A percentile compares a stretch with the other conserved stretches of the same genome.
These are phyloP conservation scores for Momotus momota DNA, from an alignment of 2,797 vertebrate genomes.

Conservation along the genomic window DNA sequence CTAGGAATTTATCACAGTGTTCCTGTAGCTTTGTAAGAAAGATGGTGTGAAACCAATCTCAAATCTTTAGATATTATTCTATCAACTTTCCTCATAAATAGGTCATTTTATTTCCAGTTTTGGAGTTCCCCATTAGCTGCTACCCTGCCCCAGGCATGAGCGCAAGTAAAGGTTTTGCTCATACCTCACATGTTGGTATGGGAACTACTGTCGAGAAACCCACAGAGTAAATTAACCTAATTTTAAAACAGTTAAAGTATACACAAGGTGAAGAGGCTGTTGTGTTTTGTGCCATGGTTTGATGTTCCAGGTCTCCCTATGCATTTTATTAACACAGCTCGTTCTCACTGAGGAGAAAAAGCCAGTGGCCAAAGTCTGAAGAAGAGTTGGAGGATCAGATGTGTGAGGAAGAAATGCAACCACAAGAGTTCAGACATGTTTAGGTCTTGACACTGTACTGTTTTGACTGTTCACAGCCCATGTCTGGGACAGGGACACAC, in stretches of 20 bases:
- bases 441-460: fast-evolving
- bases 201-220: not conserved
- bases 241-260: not conserved
- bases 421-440: not conserved
- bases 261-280: not conserved
- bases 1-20: not conserved
- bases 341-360: not conserved
- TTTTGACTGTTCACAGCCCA: fast-evolving
- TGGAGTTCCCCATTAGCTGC: slow-evolving; percentile 32
- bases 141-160: not conserved
- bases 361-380: not conserved
- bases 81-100: slow-evolving; percentile 4
- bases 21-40: not conserved
- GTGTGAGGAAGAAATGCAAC: not conserved
- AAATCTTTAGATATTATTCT: not conserved
- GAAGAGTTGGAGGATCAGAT: not conserved
- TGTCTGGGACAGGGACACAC: not conserved
- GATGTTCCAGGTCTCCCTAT: not conserved
- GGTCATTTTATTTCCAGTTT: slow-evolving; percentile 58
- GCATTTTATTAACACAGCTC: fast-evolving
- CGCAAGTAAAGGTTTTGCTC: not conserved
- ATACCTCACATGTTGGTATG: not conserved
- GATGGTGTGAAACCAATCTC: not conserved
- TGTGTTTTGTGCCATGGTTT: not conserved
- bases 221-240: slow-evolving; percentile 8